phyloP scores from a whole-genome alignment of 2,888 invertebrate species.

The Drosophila mulleri region DNA sequence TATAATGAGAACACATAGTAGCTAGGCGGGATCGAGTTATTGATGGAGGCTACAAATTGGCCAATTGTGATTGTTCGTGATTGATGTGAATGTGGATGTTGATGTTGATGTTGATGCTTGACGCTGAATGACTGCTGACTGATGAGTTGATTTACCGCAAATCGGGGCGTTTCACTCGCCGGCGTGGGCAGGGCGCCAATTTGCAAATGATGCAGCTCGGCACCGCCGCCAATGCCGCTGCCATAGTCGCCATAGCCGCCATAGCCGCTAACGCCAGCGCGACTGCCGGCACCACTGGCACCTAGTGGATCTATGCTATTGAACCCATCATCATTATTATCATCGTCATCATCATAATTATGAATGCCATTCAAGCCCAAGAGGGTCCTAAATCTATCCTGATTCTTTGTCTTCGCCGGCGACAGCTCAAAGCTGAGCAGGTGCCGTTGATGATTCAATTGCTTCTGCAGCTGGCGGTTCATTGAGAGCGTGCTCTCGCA shows the following conservation, averaged over 20 bases:
- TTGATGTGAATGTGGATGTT: not conserved
- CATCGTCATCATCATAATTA: conserved; percentile 80
- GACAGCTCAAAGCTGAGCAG: conserved; percentile 85
- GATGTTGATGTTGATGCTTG: conserved; percentile 18
- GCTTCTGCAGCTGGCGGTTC: conserved; percentile 85
- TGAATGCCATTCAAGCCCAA: conserved; percentile 85
- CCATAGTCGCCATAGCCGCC: conserved; percentile 24
- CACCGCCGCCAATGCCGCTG: conserved; percentile 74
- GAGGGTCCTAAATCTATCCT: conserved; percentile 85
- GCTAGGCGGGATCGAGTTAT: conserved; percentile 1
- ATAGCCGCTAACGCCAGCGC: conserved; percentile 37
- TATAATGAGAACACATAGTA: conserved; percentile 11
- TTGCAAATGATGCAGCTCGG: conserved; percentile 83
- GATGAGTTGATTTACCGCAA: conserved; percentile 85
- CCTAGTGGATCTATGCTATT: conserved; percentile 63
- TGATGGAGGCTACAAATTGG: conserved; percentile 7
- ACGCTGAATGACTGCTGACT: conserved; percentile 40
- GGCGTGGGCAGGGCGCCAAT: conserved; percentile 85
- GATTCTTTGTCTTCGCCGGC: conserved; percentile 84
- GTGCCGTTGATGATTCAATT: conserved; percentile 85
- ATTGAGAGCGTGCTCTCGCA: conserved; percentile 84
- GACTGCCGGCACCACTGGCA: conserved; percentile 29
- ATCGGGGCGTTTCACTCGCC: conserved; percentile 85
- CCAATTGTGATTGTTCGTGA: conserved; percentile 22
- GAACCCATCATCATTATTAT: conserved; percentile 82